Base-by-base conservation (phyloP, 2,888 invertebrate genomes). In the Andrena chrysosceles region DNA sequence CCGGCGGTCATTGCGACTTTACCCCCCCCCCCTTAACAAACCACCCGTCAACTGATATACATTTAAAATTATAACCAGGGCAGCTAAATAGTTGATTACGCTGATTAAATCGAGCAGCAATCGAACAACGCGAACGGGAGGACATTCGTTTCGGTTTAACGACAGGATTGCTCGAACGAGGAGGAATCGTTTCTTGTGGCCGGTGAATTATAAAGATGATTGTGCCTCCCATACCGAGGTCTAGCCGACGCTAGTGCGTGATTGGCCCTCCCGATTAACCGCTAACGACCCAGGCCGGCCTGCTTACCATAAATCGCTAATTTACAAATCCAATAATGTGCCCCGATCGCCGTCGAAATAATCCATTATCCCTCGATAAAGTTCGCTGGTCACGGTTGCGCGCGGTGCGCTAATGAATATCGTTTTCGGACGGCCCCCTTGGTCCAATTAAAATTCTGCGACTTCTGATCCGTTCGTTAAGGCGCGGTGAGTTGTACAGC, bases 201-300 rank as follows among this genome's bases (percentile, higher is more conserved):
- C 33, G 48, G 16, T 77, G 71, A 64, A 80, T 77, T 77, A 77
- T 75, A 73, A 71, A 49, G 68, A 82, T 35, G 66, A 66, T 29
- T 26, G 31, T 49, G 13, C 5, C 52, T 20, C 13, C n/a, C 29
- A 23, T 29, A 29, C 56, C 60, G 8, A 63, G 35, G 33, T 68
- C 35, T 56, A 48, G 33, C 31, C 52, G 26, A 67, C 23, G 35
- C 29, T 66, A 72, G 67, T 69, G 67, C 74, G 70, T 81, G 77
- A 86, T 87, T 85, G 84, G 84, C 79, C 77, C 69, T 56, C 71
- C 31, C 66, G 83, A 86, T 87, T 86, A 86, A 85, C 75, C 62
- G 49, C 77, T 87, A 83, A 86, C 78, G 84, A 87, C 33, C 42
- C 75, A 62, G 29, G 2, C 66, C 31, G 64, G 62, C 29, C 78